phyloP scores from a whole-genome alignment of 2,888 invertebrate species.

The Hirtodrosophila trivittata region DNA sequence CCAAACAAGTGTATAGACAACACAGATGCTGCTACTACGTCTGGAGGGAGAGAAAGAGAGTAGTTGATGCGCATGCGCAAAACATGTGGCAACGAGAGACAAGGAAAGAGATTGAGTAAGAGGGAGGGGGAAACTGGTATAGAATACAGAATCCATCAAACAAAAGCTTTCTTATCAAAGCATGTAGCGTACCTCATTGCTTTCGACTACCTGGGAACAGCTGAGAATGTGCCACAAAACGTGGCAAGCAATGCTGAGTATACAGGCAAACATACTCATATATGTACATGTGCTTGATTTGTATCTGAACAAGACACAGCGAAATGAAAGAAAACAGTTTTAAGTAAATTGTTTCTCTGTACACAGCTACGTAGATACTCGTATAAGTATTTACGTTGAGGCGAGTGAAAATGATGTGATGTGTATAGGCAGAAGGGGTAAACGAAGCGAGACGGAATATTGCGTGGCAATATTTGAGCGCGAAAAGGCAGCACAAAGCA shows the following conservation, averaged over 20 bases:
- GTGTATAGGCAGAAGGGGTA: conserved; percentile 5
- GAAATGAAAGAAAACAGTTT: conserved; percentile 32
- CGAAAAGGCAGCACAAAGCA: conserved; percentile 49
- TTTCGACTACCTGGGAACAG: conserved; percentile 27
- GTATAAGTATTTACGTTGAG: conserved; percentile 26
- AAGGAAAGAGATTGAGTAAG: background rate
- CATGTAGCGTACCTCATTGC: conserved; percentile 10
- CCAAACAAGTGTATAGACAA: conserved; percentile 37
- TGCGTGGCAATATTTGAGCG: conserved; percentile 69
- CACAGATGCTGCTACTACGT: conserved; percentile 1
- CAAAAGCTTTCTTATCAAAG: conserved; percentile 44
- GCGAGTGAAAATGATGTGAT: conserved; percentile 31
- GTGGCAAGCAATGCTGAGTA: conserved; percentile 19
- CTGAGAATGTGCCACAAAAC: conserved; percentile 30
- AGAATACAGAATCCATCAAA: conserved; percentile 9
- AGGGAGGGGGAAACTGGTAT: background rate
- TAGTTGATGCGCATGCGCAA: background rate
- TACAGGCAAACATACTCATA: background rate
- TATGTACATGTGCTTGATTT: background rate
- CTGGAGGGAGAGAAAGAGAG: conserved; percentile 8
- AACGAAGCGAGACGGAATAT: conserved; percentile 18
- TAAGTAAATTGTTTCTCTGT: conserved; percentile 22
- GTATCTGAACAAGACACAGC: conserved; percentile 12
- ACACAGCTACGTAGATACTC: conserved; percentile 10
- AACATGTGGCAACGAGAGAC: background rate